Conservation (phyloP, 2,888 invertebrate species). For the Schizaphis graminum region DNA sequence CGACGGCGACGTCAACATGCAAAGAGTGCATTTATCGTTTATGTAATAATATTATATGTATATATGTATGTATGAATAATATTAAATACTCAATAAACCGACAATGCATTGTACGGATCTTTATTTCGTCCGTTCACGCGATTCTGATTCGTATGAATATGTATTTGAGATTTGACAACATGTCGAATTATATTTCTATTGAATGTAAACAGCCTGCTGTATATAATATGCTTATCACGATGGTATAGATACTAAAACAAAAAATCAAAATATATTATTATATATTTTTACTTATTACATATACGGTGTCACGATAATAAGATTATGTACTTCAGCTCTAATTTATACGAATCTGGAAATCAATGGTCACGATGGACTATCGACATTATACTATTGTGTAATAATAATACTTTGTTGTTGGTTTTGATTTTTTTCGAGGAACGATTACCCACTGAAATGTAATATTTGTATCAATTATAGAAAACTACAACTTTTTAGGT, state of each 20-base stretch:
- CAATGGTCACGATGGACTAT: not conserved
- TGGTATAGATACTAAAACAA: not conserved
- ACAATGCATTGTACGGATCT: not conserved
- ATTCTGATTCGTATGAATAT: not conserved
- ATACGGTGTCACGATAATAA: not conserved
- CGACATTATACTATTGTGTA: not conserved
- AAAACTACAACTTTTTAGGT: not conserved
- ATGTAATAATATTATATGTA: not conserved
- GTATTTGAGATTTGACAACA: constrained; percentile 24
- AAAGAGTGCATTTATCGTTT: not conserved
- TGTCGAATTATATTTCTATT: not conserved
- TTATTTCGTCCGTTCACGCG: not conserved
- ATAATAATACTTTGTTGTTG: not conserved
- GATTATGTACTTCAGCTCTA: not conserved
- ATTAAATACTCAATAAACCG: not conserved
- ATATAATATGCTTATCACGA: not conserved
- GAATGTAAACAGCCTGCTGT: not conserved
- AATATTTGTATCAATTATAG: not conserved
- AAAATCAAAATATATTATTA: not conserved
- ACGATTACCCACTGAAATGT: not conserved
- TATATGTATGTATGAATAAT: too few species aligned
- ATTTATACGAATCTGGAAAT: not conserved
- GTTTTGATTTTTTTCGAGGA: not conserved
- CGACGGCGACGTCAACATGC: not conserved
- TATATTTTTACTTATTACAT: not conserved